Evolutionary conservation across 2,797 vertebrate genomes (phyloP).

Genomic region (Gallirallus australis): DNA sequence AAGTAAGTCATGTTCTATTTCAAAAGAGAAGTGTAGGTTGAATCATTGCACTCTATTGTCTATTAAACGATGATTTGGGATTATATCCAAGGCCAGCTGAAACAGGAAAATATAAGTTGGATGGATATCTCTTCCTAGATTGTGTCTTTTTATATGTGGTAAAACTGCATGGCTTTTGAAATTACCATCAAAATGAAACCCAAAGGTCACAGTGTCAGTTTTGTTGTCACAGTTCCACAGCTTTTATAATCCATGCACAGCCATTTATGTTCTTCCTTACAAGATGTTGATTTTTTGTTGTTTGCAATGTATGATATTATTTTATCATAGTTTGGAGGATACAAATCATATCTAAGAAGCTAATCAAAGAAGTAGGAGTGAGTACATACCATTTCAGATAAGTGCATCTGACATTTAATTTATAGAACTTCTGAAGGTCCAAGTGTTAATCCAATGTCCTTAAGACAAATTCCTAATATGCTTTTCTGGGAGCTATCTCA

Average conservation of each 20-base stretch:
- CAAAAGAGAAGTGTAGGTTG: not conserved
- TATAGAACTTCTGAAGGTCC: not conserved
- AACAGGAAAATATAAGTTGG: not conserved
- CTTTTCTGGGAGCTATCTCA: not conserved
- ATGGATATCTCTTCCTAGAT: not conserved
- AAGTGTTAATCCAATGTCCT: not conserved
- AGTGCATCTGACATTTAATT: not conserved
- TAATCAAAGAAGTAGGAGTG: not conserved
- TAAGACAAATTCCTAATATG: not conserved
- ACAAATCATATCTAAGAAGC: not conserved
- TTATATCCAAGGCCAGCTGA: not conserved
- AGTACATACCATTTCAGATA: not conserved
- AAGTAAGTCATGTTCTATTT: not conserved
- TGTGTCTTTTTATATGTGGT: not conserved
- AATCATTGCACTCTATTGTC: not conserved
- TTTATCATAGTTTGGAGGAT: not conserved
- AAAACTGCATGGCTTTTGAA: not conserved
- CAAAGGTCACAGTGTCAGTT: not conserved
- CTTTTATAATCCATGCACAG: not conserved
- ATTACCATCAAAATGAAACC: not conserved
- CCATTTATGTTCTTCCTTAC: not conserved
- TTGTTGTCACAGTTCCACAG: not conserved
- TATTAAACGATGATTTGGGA: not conserved
- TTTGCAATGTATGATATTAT: not conserved
- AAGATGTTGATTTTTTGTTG: not conserved